These are phyloP conservation scores for Dinothrombium tinctorium DNA, from an alignment of 1,140 invertebrate genomes.

Conservation along the genomic window DNA sequence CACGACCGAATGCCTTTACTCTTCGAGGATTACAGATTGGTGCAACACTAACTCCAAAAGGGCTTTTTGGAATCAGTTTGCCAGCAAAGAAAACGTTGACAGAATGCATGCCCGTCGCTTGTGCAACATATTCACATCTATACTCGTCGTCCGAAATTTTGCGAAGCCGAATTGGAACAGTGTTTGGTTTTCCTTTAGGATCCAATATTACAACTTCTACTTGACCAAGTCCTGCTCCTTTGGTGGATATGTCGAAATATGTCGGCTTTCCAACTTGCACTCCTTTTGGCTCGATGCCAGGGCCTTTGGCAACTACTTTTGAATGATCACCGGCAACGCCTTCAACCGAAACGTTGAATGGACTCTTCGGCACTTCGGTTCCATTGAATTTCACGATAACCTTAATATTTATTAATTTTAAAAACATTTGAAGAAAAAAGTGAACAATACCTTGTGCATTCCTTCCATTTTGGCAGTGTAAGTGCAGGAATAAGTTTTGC, in stretches of 20 bases:
- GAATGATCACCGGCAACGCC: conserved; percentile 54
- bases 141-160: conserved; percentile 44
- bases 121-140: conserved; percentile 55
- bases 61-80: conserved; percentile 67
- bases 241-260: conserved; percentile 63
- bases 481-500: conserved; percentile 53
- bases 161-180: conserved; percentile 46
- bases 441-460: conserved; percentile 31
- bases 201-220: conserved; percentile 64
- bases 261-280: conserved; percentile 48
- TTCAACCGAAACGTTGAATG: conserved; percentile 44
- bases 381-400: conserved; percentile 41
- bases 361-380: conserved; percentile 48
- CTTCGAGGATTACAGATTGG: conserved; percentile 36
- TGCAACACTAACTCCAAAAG: conserved; percentile 31
- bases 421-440: too few relatives aligned
- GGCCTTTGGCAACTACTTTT: conserved; percentile 61
- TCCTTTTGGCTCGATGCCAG: conserved; percentile 49
- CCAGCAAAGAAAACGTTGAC: conserved; percentile 73
- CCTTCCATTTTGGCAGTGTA: conserved; percentile 66
- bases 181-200: conserved; percentile 48
- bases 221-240: conserved; percentile 53
- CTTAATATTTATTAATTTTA: too few relatives aligned
- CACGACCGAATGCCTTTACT: conserved; percentile 50
- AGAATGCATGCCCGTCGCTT: conserved; percentile 43